Percentiles rank a stretch among this genome's conserved stretches.
phyloP scores from a whole-genome alignment of 2,888 invertebrate species.

The Cybosia mesomella region DNA sequence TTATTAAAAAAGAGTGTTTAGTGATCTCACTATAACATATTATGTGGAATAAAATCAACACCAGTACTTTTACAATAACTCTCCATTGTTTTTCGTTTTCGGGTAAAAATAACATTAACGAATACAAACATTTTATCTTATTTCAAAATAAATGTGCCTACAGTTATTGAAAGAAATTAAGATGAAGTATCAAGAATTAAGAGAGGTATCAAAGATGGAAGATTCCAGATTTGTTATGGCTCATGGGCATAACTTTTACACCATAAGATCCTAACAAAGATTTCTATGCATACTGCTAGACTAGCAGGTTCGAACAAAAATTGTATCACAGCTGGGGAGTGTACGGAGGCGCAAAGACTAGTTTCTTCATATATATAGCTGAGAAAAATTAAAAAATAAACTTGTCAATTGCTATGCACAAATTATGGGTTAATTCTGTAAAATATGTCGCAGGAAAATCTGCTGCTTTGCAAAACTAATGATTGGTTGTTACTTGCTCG shows the following conservation, averaged over 20 bases:
- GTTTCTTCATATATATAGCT: too few species aligned
- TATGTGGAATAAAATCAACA: not conserved
- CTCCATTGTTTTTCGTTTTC: not conserved
- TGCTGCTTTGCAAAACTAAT: too few species aligned
- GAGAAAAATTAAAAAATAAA: too few species aligned
- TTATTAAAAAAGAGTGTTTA: not conserved
- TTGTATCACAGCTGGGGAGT: not conserved
- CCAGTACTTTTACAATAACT: not conserved
- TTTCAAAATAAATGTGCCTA: not conserved
- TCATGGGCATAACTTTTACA: not conserved
- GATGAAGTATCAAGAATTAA: not conserved
- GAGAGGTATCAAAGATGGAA: constrained; percentile 4
- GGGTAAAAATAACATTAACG: not conserved
- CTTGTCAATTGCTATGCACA: not conserved
- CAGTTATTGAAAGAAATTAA: not conserved
- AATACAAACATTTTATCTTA: not conserved
- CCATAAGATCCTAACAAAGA: not conserved
- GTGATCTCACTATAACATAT: not conserved
- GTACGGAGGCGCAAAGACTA: not conserved
- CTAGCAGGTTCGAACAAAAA: not conserved
- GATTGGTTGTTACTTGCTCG: not conserved
- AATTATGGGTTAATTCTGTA: not conserved
- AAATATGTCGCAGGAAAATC: not conserved
- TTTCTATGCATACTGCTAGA: not conserved
- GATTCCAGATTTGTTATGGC: not conserved